Percentiles rank a stretch among this genome's conserved stretches.
Evolutionary conservation across 2,888 invertebrate species (phyloP).

Genomic region (Erebia aethiops): DNA sequence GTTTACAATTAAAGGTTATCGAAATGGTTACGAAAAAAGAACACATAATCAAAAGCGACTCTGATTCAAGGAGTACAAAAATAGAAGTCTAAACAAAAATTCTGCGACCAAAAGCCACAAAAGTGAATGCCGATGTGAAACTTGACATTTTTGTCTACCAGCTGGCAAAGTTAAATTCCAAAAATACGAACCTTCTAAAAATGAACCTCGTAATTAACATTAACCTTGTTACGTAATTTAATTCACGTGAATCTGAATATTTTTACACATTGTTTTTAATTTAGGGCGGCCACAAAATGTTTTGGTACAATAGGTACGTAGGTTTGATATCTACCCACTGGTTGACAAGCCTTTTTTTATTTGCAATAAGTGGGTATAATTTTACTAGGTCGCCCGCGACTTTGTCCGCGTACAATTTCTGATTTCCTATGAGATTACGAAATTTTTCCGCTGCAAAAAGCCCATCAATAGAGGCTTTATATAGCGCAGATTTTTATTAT

Average conservation of each 20-base stretch:
- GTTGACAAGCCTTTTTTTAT: neutral
- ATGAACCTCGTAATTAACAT: slow-evolving; percentile 51
- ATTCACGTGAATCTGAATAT: slow-evolving; percentile 52
- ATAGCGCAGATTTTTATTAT: no score
- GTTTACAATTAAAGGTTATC: neutral
- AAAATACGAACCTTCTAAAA: slow-evolving; percentile 46
- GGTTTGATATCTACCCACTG: no score
- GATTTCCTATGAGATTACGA: no score
- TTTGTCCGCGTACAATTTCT: no score
- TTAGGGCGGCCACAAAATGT: neutral
- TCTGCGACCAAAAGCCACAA: slow-evolving; percentile 26
- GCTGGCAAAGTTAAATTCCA: slow-evolving; percentile 44
- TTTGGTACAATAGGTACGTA: neutral
- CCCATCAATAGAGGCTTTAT: no score
- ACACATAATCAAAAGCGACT: neutral
- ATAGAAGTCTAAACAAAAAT: slow-evolving; percentile 5
- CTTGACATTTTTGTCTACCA: slow-evolving; percentile 38
- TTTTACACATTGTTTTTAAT: slow-evolving; percentile 22
- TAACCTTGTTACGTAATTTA: slow-evolving; percentile 48
- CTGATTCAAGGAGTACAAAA: slow-evolving; percentile 1
- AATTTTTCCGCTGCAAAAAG: no score
- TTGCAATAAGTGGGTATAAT: neutral
- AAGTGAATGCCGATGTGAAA: slow-evolving; percentile 32
- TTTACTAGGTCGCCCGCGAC: no score
- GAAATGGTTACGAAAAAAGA: neutral